A percentile compares a stretch with the other conserved stretches of the same genome.
Evolutionary conservation across 2,888 invertebrate species (phyloP).

Genomic region (Melinaea marsaeus): DNA sequence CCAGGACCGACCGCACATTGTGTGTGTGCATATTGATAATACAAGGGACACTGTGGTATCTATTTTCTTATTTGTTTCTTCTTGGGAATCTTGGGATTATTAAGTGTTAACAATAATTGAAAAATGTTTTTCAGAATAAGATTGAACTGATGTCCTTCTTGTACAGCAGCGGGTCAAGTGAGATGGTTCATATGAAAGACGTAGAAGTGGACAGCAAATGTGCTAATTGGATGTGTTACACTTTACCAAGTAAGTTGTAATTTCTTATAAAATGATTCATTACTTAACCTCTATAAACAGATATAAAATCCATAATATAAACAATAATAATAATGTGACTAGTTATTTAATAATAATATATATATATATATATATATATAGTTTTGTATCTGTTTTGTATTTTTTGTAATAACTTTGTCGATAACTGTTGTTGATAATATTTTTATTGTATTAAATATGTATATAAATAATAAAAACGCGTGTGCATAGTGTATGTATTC

Average conservation of each 20-base stretch:
- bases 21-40: constrained; percentile 96
- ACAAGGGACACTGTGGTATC: constrained; percentile 91
- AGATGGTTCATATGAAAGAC: constrained; percentile 86
- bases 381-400: too few species aligned
- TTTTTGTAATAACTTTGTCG: too few species aligned
- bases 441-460: constrained; percentile 6
- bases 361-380: too few species aligned
- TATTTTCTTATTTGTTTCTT: constrained; percentile 13
- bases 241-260: constrained; percentile 80
- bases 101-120: neutral
- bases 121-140: constrained; percentile 84
- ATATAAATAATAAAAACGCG: constrained; percentile 1
- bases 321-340: too few species aligned
- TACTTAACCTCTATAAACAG: neutral
- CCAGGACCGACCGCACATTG: constrained; percentile 80
- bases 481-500: constrained; percentile 46
- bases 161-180: constrained; percentile 89
- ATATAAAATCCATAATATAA: neutral
- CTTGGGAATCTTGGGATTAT: neutral
- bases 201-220: constrained; percentile 91
- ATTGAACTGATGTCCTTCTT: constrained; percentile 91
- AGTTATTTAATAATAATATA: too few species aligned
- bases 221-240: constrained; percentile 94
- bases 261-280: neutral
- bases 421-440: neutral